These are phyloP conservation scores for Dinothrombium tinctorium DNA, from an alignment of 1,140 invertebrate genomes.

Conservation along the genomic window DNA sequence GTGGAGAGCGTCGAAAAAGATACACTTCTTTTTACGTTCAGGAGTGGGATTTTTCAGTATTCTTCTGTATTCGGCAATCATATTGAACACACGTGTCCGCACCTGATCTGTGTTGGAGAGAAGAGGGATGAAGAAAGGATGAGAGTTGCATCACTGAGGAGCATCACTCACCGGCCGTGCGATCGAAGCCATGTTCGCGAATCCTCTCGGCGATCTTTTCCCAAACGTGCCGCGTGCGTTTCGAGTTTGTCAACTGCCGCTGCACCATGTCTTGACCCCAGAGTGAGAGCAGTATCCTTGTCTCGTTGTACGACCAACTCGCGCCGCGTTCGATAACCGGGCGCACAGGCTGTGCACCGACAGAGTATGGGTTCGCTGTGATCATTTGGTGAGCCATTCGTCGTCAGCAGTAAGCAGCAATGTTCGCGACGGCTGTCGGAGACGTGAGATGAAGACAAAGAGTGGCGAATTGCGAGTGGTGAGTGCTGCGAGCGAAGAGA, in stretches of 20 bases:
- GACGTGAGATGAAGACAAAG: too few relatives aligned
- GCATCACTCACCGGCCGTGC: constrained; percentile 11
- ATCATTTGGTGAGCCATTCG: too few relatives aligned
- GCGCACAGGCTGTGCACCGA: not conserved
- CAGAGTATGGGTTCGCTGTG: too few relatives aligned
- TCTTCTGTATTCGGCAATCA: constrained; percentile 13
- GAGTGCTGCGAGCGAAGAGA: too few relatives aligned
- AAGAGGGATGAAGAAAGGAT: not conserved
- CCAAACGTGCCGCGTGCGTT: constrained; percentile 11
- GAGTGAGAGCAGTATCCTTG: constrained; percentile 10
- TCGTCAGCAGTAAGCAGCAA: too few relatives aligned
- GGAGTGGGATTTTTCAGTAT: constrained; percentile 12
- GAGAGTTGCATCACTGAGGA: not conserved
- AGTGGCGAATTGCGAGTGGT: too few relatives aligned
- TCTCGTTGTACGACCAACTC: constrained; percentile 12
- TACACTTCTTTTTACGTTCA: constrained; percentile 12
- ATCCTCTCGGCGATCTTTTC: constrained; percentile 13
- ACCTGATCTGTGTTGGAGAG: constrained; percentile 9
- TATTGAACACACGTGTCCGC: constrained; percentile 13
- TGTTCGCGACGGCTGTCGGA: too few relatives aligned
- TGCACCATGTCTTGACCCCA: constrained; percentile 14
- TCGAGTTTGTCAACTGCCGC: constrained; percentile 11
- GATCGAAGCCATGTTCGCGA: constrained; percentile 9
- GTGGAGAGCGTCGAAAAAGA: constrained; percentile 13
- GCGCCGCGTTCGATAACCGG: constrained; percentile 12